These are phyloP conservation scores for Parnassius smintheus DNA, from an alignment of 2,888 invertebrate species.

Conservation along the genomic window DNA sequence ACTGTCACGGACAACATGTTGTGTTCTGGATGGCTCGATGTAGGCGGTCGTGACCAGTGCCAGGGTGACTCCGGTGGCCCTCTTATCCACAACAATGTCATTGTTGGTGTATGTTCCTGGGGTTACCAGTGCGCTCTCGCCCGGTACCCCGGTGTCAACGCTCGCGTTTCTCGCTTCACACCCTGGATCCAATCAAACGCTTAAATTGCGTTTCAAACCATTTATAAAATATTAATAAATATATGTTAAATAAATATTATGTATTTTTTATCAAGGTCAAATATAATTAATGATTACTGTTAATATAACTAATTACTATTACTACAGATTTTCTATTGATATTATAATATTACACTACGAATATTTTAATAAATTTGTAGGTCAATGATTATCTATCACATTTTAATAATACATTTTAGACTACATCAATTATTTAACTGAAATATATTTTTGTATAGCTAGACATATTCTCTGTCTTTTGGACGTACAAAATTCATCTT, in stretches of 20 bases:
- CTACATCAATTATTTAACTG: too few relatives aligned
- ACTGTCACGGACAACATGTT: slow-evolving; percentile 51
- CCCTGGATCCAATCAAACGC: slow-evolving; percentile 46
- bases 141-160: slow-evolving; percentile 43
- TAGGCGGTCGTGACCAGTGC: slow-evolving; percentile 52
- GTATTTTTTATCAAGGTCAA: background rate
- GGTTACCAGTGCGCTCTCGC: slow-evolving; percentile 41
- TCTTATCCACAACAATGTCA: slow-evolving; percentile 42
- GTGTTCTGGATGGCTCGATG: slow-evolving; percentile 48
- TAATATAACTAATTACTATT: too few relatives aligned
- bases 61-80: slow-evolving; percentile 55
- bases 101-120: slow-evolving; percentile 50
- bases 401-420: too few relatives aligned
- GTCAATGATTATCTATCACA: too few relatives aligned
- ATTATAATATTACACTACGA: too few relatives aligned
- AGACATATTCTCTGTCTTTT: too few relatives aligned
- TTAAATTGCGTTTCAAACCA: slow-evolving; percentile 28
- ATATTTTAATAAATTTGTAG: too few relatives aligned
- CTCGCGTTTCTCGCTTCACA: slow-evolving; percentile 40
- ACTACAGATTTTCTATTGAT: too few relatives aligned
- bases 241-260: too few relatives aligned
- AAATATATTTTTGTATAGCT: too few relatives aligned
- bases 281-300: background rate
- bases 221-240: too few relatives aligned
- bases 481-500: too few relatives aligned